Base-by-base conservation (phyloP, 2,113 vertebrate species). In the Microcebus lehilahytsara region DNA sequence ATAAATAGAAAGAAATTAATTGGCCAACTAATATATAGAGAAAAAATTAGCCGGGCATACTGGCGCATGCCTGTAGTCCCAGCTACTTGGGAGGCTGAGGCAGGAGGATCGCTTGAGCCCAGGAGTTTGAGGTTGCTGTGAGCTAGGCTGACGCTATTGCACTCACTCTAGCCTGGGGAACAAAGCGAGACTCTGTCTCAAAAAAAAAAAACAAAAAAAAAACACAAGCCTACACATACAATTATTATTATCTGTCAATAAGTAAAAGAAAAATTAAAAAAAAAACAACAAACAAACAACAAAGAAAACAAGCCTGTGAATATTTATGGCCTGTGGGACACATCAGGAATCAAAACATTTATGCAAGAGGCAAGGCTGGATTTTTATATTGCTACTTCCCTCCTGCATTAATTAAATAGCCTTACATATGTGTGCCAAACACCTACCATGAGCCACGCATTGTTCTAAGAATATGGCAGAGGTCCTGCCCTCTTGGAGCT, bases 301-400 rank as follows among this genome's bases (percentile, higher is more conserved):
- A 71, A 83, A 56, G 83, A 60, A 88, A 85, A 69, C 3, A 93
- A 77, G 32, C 10, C 37, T 42, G 62, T 22, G 60, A 80, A 22
- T 49, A 60, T 37, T 83, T 46, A 69, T 10, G 46, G 46, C 34
- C 66, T 20, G 19, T 25, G 32, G 37, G 37, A 27, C 74, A 78
- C 16, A 37, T 32, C 1, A 42, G 74, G 30, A 80, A 81, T 53
- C 37, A 51, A 75, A 83, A 40, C 23, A 46, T 89, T 66, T 85
- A 91, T 10, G 51, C 42, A 75, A 84, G 72, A 84, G 72, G 42
- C 75, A 89, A 96, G 78, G 16, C 64, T 93, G 56, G 25, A 66
- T 64, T 72, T 67, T 66, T 20, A 13, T 19, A n/a, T 3, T 9
- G 71, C 53, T 32, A 58, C 42, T 60, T 78, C 30, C 58, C 66